These are phyloP conservation scores for Pangasianodon hypophthalmus DNA, from an alignment of 2,113 vertebrate species.

Conservation along the genomic window DNA sequence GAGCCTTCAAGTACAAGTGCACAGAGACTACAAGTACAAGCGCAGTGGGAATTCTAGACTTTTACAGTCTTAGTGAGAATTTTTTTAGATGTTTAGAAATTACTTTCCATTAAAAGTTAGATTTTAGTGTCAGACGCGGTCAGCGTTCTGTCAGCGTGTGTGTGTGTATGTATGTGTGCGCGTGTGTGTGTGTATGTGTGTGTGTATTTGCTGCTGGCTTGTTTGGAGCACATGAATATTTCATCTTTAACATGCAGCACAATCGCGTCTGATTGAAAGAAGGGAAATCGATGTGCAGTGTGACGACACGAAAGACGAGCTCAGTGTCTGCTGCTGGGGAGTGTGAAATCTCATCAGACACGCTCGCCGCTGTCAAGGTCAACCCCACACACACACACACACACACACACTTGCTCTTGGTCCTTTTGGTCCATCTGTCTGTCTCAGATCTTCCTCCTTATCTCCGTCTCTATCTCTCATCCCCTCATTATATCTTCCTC, in stretches of 20 bases:
- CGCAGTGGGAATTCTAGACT: not conserved
- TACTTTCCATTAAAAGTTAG: not conserved
- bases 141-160: not conserved
- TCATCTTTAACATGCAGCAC: conserved; percentile 48
- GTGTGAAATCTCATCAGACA: conserved; percentile 67
- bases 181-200: conserved; percentile 2
- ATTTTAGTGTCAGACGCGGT: not conserved
- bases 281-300: conserved; percentile 57
- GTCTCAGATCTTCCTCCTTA: not conserved
- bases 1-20: not conserved
- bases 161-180: not conserved
- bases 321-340: conserved; percentile 68
- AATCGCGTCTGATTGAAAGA: conserved; percentile 41
- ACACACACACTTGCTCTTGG: conserved; percentile 14
- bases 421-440: not conserved
- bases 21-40: not conserved
- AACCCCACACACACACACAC: conserved; percentile 25
- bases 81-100: not conserved
- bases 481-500: not conserved
- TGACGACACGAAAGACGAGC: conserved; percentile 72
- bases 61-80: not conserved
- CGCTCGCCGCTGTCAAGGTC: conserved; percentile 47
- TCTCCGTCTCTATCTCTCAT: not conserved
- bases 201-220: conserved; percentile 23
- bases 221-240: conserved; percentile 49